These are phyloP conservation scores for Megastigmus dorsalis DNA, from an alignment of 2,888 invertebrate genomes.

Conservation along the genomic window DNA sequence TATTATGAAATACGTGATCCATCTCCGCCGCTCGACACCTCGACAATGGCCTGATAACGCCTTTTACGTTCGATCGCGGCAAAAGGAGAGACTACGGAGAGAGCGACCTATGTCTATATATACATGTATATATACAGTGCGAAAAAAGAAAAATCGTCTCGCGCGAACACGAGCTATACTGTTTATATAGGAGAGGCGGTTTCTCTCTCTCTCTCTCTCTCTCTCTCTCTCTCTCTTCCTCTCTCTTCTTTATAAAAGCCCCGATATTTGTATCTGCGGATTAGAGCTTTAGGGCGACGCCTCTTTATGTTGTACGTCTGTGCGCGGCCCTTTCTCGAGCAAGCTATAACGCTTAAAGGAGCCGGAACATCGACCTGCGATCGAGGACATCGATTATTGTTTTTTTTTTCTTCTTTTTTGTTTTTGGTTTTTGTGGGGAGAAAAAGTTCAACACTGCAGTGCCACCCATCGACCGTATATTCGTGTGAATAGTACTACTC, in stretches of 20 bases:
- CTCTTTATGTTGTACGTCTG: not conserved
- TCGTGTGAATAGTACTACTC: no score
- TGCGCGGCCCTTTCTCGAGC: no score
- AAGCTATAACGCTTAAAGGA: no score
- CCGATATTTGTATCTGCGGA: constrained; percentile 30
- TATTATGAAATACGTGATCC: constrained; percentile 68
- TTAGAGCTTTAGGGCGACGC: constrained; percentile 7
- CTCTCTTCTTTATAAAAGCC: no score
- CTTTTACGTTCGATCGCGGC: constrained; percentile 39
- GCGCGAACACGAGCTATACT: not conserved
- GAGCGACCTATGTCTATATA: constrained; percentile 13
- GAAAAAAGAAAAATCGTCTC: not conserved
- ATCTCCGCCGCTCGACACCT: constrained; percentile 66
- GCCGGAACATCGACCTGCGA: no score
- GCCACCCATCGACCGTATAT: no score
- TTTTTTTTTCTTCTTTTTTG: no score
- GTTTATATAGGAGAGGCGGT: not conserved
- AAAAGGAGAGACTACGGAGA: constrained; percentile 11
- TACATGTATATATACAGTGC: not conserved
- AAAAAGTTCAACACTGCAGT: no score
- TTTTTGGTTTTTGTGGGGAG: no score
- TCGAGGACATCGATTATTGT: no score
- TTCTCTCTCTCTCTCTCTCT: no score
- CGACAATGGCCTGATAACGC: constrained; percentile 68
- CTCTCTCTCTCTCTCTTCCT: no score